Evolutionary conservation across 2,797 vertebrate species (phyloP).

Genomic region (Gymnoscopelus braueri): DNA sequence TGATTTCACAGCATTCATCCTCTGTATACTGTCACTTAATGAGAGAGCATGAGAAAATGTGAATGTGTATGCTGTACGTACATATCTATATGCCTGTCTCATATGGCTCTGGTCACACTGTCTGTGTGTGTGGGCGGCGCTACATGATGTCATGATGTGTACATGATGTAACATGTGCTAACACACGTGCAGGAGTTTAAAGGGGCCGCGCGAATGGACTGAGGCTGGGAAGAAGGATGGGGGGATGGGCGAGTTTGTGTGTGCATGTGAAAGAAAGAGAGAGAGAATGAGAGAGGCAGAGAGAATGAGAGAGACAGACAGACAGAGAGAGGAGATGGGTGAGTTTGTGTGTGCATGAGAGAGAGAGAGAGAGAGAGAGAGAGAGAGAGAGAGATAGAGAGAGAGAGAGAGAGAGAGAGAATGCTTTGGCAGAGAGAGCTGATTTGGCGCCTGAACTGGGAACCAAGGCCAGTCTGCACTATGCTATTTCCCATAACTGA

Average conservation of each 20-base stretch:
- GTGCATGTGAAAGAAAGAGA: not conserved
- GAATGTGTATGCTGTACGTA: not conserved
- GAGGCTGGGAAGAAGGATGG: not conserved
- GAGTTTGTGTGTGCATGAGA: too few relatives aligned
- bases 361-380: not conserved
- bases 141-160: slow-evolving; percentile 30
- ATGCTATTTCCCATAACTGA: slow-evolving; percentile 31
- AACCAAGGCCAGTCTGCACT: slow-evolving; percentile 23
- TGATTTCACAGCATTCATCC: not conserved
- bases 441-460: not conserved
- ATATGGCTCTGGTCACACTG: not conserved
- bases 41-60: not conserved
- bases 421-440: slow-evolving; percentile 8
- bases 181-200: slow-evolving; percentile 34
- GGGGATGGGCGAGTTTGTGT: not conserved
- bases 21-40: not conserved
- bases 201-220: slow-evolving; percentile 21
- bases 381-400: not conserved
- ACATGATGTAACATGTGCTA: slow-evolving; percentile 38
- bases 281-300: not conserved
- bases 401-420: slow-evolving; percentile 1
- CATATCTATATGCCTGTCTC: not conserved
- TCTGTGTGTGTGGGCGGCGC: slow-evolving; percentile 15
- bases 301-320: slow-evolving; percentile 5
- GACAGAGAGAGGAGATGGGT: too few relatives aligned